Evolutionary conservation across 2,113 vertebrate genomes (phyloP).

Genomic region (Poeciliopsis prolifica): DNA sequence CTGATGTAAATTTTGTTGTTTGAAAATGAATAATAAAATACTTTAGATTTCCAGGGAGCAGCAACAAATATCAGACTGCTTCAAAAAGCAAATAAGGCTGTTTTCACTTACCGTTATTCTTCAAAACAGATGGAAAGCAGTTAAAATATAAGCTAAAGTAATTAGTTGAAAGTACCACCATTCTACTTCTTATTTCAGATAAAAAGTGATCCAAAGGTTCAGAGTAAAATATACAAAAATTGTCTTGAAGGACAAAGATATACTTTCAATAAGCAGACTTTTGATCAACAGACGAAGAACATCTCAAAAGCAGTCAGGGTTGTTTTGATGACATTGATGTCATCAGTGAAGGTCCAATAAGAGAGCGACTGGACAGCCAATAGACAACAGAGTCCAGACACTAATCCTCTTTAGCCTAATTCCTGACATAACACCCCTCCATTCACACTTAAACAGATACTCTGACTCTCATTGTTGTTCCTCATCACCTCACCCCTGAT

Average conservation of each 20-base stretch:
- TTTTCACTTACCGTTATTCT: conserved; percentile 67
- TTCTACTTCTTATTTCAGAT: conserved; percentile 16
- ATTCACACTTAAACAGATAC: conserved; percentile 12
- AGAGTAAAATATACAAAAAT: conserved; percentile 18
- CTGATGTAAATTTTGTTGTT: not conserved
- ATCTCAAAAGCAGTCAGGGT: conserved; percentile 11
- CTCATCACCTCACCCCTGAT: conserved; percentile 40
- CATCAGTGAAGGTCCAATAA: conserved; percentile 25
- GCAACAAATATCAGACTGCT: conserved; percentile 10
- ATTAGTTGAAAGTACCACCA: conserved; percentile 65
- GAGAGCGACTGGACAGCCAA: conserved; percentile 45
- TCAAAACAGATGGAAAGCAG: conserved; percentile 67
- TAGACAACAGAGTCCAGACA: conserved; percentile 65
- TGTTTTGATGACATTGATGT: conserved; percentile 55
- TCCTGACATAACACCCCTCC: conserved; percentile 50
- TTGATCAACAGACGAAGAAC: not conserved
- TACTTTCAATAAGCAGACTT: not conserved
- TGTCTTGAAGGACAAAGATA: not conserved
- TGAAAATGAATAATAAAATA: conserved; percentile 7
- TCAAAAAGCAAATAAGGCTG: not conserved
- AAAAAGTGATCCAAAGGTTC: conserved; percentile 21
- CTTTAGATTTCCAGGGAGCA: conserved; percentile 1
- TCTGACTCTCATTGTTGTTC: conserved; percentile 44
- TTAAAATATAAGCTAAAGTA: conserved; percentile 27
- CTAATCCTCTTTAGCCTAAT: conserved; percentile 72